These are phyloP conservation scores for Periophthalmus magnuspinnatus DNA, from an alignment of 2,797 vertebrate species.

Conservation along the genomic window DNA sequence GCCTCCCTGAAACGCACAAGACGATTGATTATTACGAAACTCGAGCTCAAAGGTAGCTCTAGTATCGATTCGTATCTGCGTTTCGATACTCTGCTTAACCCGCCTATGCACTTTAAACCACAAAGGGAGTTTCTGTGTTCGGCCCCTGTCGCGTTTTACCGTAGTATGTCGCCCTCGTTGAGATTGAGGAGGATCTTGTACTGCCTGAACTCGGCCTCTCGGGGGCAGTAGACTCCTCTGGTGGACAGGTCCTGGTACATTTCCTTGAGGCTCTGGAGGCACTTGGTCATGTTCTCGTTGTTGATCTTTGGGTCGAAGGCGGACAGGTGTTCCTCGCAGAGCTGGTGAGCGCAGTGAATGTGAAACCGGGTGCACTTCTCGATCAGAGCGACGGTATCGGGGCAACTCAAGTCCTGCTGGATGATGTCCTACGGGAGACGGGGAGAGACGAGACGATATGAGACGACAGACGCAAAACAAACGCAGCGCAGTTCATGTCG, in stretches of 20 bases:
- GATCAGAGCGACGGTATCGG: conserved; percentile 87
- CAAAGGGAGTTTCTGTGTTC: no score
- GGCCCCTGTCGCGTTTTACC: conserved; percentile 69
- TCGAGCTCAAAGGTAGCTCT: no score
- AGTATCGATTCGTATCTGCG: no score
- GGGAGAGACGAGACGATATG: background rate
- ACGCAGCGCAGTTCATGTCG: no score
- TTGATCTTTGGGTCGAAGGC: conserved; percentile 96
- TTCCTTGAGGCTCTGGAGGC: conserved; percentile 96
- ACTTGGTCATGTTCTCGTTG: conserved; percentile 99
- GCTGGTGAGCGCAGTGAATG: conserved; percentile 92
- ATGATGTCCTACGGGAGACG: conserved; percentile 86
- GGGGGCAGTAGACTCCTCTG: conserved; percentile 81
- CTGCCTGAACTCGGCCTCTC: conserved; percentile 92
- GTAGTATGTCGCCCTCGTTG: conserved; percentile 93
- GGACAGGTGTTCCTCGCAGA: conserved; percentile 92
- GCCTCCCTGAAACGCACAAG: conserved; percentile 81
- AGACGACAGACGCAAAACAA: no score
- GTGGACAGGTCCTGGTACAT: conserved; percentile 94
- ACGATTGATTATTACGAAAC: conserved; percentile 4
- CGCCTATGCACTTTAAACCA: no score
- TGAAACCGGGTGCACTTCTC: conserved; percentile 97
- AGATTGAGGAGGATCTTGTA: conserved; percentile 93
- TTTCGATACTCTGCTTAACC: no score
- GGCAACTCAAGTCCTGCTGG: conserved; percentile 94